phyloP scores from a whole-genome alignment of 2,113 vertebrate species.

The Gambusia affinis region DNA sequence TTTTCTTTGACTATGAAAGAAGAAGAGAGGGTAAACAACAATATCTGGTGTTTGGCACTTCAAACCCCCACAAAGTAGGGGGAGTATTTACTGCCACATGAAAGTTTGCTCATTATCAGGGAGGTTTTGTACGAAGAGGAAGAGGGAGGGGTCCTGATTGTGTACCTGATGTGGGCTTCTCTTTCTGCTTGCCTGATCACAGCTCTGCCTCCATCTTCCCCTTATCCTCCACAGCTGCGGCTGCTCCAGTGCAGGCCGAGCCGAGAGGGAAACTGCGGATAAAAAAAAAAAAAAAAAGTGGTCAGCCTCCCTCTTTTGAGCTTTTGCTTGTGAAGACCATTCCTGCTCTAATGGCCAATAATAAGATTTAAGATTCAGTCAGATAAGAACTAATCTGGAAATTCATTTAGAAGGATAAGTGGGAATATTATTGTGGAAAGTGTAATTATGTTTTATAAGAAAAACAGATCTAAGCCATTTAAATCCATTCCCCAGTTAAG shows the following conservation, averaged over 20 bases:
- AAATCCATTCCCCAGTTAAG: constrained; percentile 21
- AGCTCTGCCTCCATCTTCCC: constrained; percentile 65
- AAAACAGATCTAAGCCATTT: constrained; percentile 30
- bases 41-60: constrained; percentile 72
- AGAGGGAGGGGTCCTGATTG: constrained; percentile 69
- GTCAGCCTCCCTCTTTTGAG: constrained; percentile 15
- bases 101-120: constrained; percentile 77
- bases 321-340: constrained; percentile 12
- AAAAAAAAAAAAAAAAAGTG: constrained; percentile 16
- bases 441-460: neutral
- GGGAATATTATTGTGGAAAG: neutral
- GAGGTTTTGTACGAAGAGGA: constrained; percentile 54
- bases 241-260: constrained; percentile 43
- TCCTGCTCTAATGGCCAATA: constrained; percentile 57
- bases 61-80: constrained; percentile 63
- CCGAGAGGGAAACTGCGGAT: constrained; percentile 13
- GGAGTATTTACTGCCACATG: constrained; percentile 75
- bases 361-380: constrained; percentile 55
- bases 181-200: constrained; percentile 73
- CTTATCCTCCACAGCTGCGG: constrained; percentile 27
- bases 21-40: constrained; percentile 67
- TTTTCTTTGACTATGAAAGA: constrained; percentile 66
- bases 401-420: neutral
- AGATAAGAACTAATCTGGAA: constrained; percentile 38
- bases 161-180: constrained; percentile 71